Conservation (phyloP, 2,113 vertebrate genomes). For the Micromys minutus region DNA sequence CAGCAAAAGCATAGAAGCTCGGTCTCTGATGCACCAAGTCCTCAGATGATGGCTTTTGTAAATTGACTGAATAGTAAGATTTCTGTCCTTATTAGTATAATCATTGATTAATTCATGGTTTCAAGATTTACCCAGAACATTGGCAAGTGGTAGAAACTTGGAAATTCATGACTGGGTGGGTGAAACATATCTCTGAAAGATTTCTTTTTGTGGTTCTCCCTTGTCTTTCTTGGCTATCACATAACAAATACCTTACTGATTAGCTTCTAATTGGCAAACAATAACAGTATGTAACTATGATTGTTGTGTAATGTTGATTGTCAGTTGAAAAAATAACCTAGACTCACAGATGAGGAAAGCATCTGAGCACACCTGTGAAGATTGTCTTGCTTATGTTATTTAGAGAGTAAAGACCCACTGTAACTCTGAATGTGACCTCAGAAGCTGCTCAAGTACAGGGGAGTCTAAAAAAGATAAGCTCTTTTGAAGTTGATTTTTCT, state of each 20-base stretch:
- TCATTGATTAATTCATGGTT: no score
- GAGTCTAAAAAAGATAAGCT: background rate
- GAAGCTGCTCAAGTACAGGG: background rate
- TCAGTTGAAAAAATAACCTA: background rate
- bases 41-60: background rate
- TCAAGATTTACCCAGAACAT: background rate
- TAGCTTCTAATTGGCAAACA: no score
- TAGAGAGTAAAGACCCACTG: background rate
- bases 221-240: background rate
- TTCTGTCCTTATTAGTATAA: background rate
- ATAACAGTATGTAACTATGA: no score
- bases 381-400: background rate
- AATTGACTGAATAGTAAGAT: background rate
- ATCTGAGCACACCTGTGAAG: background rate
- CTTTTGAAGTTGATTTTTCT: background rate
- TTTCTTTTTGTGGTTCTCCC: background rate
- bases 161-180: background rate
- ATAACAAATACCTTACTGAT: background rate
- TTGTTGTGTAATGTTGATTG: background rate
- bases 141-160: background rate
- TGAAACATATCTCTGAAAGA: background rate
- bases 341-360: background rate
- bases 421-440: background rate
- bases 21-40: no score
- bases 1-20: background rate